phyloP scores from a whole-genome alignment of 2,113 vertebrate genomes.

The Pluvialis apricaria region DNA sequence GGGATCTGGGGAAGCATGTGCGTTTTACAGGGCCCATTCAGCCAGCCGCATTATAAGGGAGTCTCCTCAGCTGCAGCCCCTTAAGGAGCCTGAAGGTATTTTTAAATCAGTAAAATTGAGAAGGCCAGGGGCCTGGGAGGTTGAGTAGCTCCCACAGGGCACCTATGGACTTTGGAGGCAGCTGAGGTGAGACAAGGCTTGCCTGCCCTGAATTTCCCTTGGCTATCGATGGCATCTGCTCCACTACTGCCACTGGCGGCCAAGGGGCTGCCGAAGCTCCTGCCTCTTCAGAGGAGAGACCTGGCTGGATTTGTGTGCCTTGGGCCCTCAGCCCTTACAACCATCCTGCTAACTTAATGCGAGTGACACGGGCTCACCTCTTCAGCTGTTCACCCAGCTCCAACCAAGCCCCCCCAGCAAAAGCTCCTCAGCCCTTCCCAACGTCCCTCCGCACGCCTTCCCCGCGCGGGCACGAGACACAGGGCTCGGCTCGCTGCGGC shows the following conservation, averaged over 20 bases:
- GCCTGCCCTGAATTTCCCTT: neutral
- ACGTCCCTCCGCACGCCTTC: fast-evolving
- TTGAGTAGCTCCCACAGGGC: neutral
- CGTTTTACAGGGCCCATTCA: neutral
- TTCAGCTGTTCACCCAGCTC: neutral
- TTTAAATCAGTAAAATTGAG: neutral
- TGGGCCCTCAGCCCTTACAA: neutral
- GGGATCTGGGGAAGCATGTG: neutral
- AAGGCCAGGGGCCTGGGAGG: neutral
- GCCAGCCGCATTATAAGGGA: neutral
- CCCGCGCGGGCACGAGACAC: fast-evolving
- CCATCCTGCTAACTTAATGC: neutral
- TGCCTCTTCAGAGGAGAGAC: neutral
- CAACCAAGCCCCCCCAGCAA: neutral
- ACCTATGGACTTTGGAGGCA: neutral
- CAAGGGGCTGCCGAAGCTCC: neutral
- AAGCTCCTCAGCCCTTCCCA: neutral
- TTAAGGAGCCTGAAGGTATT: neutral
- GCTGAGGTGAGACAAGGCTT: neutral
- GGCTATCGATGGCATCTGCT: neutral
- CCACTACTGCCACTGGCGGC: neutral
- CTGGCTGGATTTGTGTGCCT: neutral
- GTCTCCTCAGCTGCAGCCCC: neutral
- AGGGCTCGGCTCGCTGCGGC: fast-evolving
- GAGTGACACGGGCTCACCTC: neutral